Base-by-base conservation (phyloP, 2,797 vertebrate species). In the Liasis olivaceus region DNA sequence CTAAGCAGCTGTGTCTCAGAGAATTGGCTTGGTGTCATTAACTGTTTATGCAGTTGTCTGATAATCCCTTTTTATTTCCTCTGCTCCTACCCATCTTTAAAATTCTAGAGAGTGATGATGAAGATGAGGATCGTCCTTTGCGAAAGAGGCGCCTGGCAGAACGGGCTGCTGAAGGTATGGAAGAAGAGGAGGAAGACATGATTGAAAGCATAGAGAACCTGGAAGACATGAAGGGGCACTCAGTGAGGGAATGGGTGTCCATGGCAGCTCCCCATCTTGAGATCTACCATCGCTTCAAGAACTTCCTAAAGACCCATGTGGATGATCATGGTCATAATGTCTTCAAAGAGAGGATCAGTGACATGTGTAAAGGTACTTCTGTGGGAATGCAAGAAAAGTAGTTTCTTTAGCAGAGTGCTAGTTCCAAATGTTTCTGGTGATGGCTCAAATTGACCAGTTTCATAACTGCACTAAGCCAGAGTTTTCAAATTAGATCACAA, bases 181-280 rank as follows among this genome's bases (percentile, higher is more conserved):
- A 97, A 6, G 97, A 97, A 0, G 99, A 99, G 0, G 99, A 99
- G 0, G 99, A 99, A 86, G 99, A 99, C 89, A 99, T 99, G 99
- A 99, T 99, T 0, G 99, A 99, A 96, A 99, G 99, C 97, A 99
- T 99, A 0, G 99, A 99, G 96, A 99, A 99, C 96, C 97, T 99
- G 96, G 99, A 99, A 94, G 99, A 99, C 96, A 99, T 99, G 98
- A 99, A 99, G 96, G 99, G 99, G 4, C 99, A 99, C 97, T 98
- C 99, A 0, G 99, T 99, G 93, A 98, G 99, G 5, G 99, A 99
- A 96, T 99, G 99, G 99, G 99, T 99, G 56, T 99, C 99, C 94
- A 99, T 99, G 99, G 98, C 98, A 0, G 99, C 99, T 0, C 99
- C 99, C 0, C 98, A 99, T 0, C 97, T 99, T 85, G 99, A 99